Evolutionary conservation across 2,797 vertebrate species (phyloP), one percentile per base, ranked within the genome.

Genomic region (Silurus aristotelis): DNA sequence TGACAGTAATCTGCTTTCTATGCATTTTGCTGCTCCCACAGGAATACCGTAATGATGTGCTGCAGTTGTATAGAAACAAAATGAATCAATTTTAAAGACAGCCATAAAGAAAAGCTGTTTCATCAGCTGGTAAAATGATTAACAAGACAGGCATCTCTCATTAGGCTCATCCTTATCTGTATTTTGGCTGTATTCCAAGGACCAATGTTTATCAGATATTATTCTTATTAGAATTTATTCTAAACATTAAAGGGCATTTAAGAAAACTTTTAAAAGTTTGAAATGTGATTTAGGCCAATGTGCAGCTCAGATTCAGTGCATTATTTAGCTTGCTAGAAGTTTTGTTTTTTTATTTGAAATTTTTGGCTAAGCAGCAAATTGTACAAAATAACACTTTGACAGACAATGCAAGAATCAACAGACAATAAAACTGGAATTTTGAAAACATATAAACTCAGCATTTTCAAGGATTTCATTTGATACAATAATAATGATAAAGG

Each of bases 1-100:
- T 71, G 31, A 60, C 66, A 27, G 68, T 80, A 80, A 85, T 80
- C 77, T 80, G 76, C 84, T 72, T 56, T 63, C 77, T 80, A 22
- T 80, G 76, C 77, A 52, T 80, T 72, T 38, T 58, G 43, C 77
- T 22, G 38, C 76, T 71, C 66, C 84, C n/a, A 61, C 17, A 48
- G 38, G 38, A 71, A 78, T 63, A 22, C 46, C 64, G 6, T n/a
- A 80, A 72, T 55, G 13, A 72, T 38, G 22, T 64, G 60, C 77
- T 38, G 25, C n/a, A 80, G 19, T 27, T 71, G 38, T 31, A 46
- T 17, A 71, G 56, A 85, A 61, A 80, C 66, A n/a, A 55, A 38
- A 80, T 22, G 9, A 58, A 58, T 68, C 61, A 58, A 55, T 25
- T 78, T 72, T 56, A 85, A 72, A 85, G 3, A 71, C 25, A 22